These are phyloP conservation scores for Apaloderma vittatum DNA, from an alignment of 2,113 vertebrate genomes.

Conservation along the genomic window DNA sequence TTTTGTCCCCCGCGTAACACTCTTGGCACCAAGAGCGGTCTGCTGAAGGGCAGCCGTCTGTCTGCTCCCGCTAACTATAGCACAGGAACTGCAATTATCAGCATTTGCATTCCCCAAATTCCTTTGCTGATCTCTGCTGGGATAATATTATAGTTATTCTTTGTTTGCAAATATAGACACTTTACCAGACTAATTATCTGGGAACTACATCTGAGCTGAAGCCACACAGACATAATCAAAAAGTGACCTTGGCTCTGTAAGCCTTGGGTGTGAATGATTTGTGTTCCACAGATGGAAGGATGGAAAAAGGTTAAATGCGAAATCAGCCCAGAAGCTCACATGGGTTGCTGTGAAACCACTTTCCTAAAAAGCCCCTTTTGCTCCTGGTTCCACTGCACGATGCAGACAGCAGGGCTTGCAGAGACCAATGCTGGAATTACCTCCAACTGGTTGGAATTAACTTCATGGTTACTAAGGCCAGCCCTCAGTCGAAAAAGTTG, in stretches of 20 bases:
- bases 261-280: conserved; percentile 5
- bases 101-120: conserved; percentile 57
- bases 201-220: conserved; percentile 65
- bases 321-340: neutral
- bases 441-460: neutral
- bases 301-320: neutral
- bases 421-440: neutral
- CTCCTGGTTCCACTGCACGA: neutral
- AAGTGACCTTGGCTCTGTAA: conserved; percentile 41
- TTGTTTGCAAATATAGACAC: conserved; percentile 74
- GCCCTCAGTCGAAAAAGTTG: neutral
- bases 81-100: conserved; percentile 25
- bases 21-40: neutral
- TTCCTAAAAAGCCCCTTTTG: neutral
- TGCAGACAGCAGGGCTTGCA: neutral
- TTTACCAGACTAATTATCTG: conserved; percentile 52
- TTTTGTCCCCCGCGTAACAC: neutral
- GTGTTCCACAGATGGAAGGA: neutral
- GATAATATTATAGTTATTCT: conserved; percentile 67
- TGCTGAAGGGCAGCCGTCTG: neutral
- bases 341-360: neutral
- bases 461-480: neutral
- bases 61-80: conserved; percentile 6
- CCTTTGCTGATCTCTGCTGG: conserved; percentile 49
- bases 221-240: conserved; percentile 57